Base-by-base conservation (phyloP, 2,797 vertebrate genomes). In the Rhyacichthys aspro region DNA sequence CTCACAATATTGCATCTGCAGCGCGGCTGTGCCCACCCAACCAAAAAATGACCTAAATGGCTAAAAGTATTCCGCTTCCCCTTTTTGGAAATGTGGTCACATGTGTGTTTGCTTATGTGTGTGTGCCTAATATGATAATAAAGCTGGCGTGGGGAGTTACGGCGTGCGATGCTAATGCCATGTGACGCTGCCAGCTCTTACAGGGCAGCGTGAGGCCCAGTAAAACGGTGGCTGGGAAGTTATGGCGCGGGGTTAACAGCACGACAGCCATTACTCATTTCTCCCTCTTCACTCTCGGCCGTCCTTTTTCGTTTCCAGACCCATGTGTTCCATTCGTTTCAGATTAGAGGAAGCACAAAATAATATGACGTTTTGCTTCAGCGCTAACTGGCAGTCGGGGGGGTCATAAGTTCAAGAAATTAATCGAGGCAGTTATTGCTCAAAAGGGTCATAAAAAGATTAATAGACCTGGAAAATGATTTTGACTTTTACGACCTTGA, bases 211-310 rank as follows among this genome's bases (percentile, higher is more conserved):
- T 48, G 48, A 68, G 63, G 61, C 63, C 53, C 59, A 69, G 83
- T 84, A 71, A 88, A 83, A 78, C 19, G 55, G 67, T 58, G 72
- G 65, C 66, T 61, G 62, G 59, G 62, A 47, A 68, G 77, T 78
- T 79, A 50, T 48, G 56, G 58, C 59, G 63, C 67, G 54, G 52
- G 55, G 41, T 76, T 74, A 63, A 67, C n/a, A 3, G 61, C 38
- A 57, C 36, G 45, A 56, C 56, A 68, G 63, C 50, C 78, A 70
- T 82, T 65, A 81, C 72, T 87, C 69, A 72, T 70, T 76, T 69
- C 72, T 62, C 53, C 71, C 66, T 17, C 55, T 52, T 69, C 50
- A 38, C 50, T 55, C 7, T 56, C 15, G 9, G 32, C 5, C 15
- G 47, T 38, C 55, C 17, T 59, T 45, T 46, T 43, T 56, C 11